Evolutionary conservation across 2,113 vertebrate species (phyloP), one percentile per base, ranked within the genome.

Genomic region (Electrona antarctica): DNA sequence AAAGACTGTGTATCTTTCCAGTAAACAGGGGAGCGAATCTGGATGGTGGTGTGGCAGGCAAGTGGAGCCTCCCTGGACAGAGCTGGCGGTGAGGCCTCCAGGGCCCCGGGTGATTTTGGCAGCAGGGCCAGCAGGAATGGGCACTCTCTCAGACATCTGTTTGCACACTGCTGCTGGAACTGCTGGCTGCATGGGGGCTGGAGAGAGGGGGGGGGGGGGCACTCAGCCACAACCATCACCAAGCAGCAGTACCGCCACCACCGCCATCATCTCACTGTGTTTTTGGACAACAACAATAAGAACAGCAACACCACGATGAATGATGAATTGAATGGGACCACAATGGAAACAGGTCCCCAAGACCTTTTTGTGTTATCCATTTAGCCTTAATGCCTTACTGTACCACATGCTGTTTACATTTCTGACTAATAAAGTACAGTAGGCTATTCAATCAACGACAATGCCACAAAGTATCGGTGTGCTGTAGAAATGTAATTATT

Each of bases 91-190:
- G 73, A 83, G 89, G 90, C 88, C 92, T 90, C 86, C 85, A 84
- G 84, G 91, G 87, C 91, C 84, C 82, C 82, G 82, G 89, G 89
- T 87, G 84, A 75, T 90, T 90, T 88, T 93, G 93, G 92, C 93
- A 94, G 83, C 73, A 62, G n/a, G 76, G 82, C 84, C 83, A 83
- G 90, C 71, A 41, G 80, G 74, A 92, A 85, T 92, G 91, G 93
- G 92, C 91, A 93, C 88, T 87, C 89, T 91, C 92, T 91, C 93
- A 93, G 93, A 94, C 93, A 94, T 94, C 92, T 93, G 93, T 92
- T 94, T 93, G 92, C 92, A 90, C 84, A 76, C 87, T 90, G 92
- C 90, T 92, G 91, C 90, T 88, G 90, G 86, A 88, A 80, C 85
- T 86, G 79, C 84, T 86, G 88, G 76, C 71, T 15, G 60, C 41